A percentile compares a stretch with the other conserved stretches of the same genome.
These are phyloP conservation scores for Asbolus verrucosus DNA, from an alignment of 1,140 invertebrate genomes.

Conservation along the genomic window DNA sequence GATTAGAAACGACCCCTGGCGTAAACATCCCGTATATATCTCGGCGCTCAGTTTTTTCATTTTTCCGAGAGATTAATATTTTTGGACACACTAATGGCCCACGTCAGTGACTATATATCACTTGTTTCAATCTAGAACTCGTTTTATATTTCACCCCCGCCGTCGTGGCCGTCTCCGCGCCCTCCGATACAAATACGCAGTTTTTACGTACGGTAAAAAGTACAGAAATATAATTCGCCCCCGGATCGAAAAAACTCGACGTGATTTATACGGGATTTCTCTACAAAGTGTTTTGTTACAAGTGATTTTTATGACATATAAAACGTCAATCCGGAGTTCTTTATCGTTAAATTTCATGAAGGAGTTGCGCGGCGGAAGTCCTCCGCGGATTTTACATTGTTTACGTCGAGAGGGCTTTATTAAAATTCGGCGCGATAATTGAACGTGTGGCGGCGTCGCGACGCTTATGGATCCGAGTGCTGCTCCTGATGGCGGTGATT, in stretches of 20 bases:
- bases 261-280: constrained; percentile 58
- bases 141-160: constrained; percentile 59
- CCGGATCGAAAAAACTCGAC: constrained; percentile 48
- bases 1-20: constrained; percentile 29
- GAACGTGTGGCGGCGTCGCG: neutral
- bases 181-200: constrained; percentile 4
- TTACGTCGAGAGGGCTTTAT: constrained; percentile 1
- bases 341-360: constrained; percentile 55
- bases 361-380: constrained; percentile 17
- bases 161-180: neutral
- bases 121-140: constrained; percentile 66
- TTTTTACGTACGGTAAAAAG: constrained; percentile 47
- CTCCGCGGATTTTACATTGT: constrained; percentile 30
- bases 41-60: constrained; percentile 55
- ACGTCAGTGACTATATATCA: constrained; percentile 66
- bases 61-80: constrained; percentile 66
- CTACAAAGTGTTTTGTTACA: constrained; percentile 59
- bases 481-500: constrained; percentile 57
- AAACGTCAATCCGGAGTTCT: constrained; percentile 59
- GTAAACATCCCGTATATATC: constrained; percentile 56
- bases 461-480: constrained; percentile 3
- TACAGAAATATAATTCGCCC: constrained; percentile 50
- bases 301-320: constrained; percentile 62
- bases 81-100: constrained; percentile 66
- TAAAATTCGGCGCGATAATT: neutral